A percentile compares a stretch with the other conserved stretches of the same genome.
phyloP scores from a whole-genome alignment of 2,888 invertebrate genomes.

The Ashinkailepas kermadecensis region DNA sequence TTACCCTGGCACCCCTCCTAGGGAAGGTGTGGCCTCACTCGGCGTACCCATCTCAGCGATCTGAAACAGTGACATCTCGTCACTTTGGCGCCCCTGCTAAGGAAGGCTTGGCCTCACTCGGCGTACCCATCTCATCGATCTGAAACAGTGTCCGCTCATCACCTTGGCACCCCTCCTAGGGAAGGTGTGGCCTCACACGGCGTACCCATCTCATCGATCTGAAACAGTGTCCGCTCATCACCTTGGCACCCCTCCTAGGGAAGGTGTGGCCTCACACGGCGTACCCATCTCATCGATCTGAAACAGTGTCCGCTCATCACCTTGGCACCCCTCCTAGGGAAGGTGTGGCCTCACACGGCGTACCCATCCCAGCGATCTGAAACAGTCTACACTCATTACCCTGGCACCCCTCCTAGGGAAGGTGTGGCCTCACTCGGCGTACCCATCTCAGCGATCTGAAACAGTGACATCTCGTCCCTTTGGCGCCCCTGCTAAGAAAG shows the following conservation, averaged over 20 bases:
- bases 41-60: no score
- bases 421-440: slow-evolving; percentile 22
- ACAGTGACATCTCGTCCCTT: not conserved
- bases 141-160: slow-evolving; percentile 2
- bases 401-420: not conserved
- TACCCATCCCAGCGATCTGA: slow-evolving; percentile 32
- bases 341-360: no score
- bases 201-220: slow-evolving; percentile 32
- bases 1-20: no score
- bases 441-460: slow-evolving; percentile 32
- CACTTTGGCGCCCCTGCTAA: not conserved
- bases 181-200: slow-evolving; percentile 8
- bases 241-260: not conserved
- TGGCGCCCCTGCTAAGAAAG: not conserved
- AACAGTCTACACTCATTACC: not conserved
- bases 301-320: not conserved
- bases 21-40: no score
- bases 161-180: not conserved
- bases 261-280: no score
- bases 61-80: slow-evolving; percentile 21
- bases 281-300: no score
- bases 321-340: not conserved
- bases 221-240: not conserved
- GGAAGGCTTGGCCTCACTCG: not conserved
- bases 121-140: slow-evolving; percentile 32